Evolutionary conservation across 1,140 invertebrate genomes (phyloP), one percentile per base, ranked within the genome.

Genomic region (Drosophila mauritiana): DNA sequence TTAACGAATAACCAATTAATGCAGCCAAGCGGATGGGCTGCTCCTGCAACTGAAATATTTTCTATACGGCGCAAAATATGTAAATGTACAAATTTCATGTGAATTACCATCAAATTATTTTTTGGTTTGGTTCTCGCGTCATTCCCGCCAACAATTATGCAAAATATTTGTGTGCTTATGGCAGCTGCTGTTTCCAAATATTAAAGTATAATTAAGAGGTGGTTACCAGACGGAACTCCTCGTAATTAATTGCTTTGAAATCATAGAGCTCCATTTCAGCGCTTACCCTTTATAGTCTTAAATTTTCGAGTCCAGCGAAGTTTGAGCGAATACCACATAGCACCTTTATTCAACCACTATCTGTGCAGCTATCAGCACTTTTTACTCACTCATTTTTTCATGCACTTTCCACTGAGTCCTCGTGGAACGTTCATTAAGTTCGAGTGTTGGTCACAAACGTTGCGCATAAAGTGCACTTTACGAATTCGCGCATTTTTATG

Each of bases 401-500:
- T 69, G 67, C 67, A 70, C 20, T 69, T 68, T 15, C n/a, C 54
- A 17, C n/a, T 37, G 12, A n/a, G 4, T 34, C 8, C 20, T 20
- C 45, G 13, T 39, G 40, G 34, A 46, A n/a, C 45, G 46, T 52
- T 73, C 52, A 64, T 64, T 52, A 45, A 27, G 40, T 61, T 49
- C 22, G 52, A 53, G 36, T 59, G 54, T 63, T 59, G 72, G 53
- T 54, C 54, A 77, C 78, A 81, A 81, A 70, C 52, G 65, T 62
- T 61, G 61, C 70, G 79, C 74, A 72, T 83, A 73, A 84, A 84
- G 65, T 89, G 84, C 84, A 89, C 80, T 89, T 89, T 84, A 74
- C 84, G 77, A 89, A 89, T 89, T 89, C 79, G 64, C 80, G 84
- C 84, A 75, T 80, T 89, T 89, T 89, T 89, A 89, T 84, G 84